Evolutionary conservation across 1,140 invertebrate genomes (phyloP).

Genomic region (Micrasema longulum): DNA sequence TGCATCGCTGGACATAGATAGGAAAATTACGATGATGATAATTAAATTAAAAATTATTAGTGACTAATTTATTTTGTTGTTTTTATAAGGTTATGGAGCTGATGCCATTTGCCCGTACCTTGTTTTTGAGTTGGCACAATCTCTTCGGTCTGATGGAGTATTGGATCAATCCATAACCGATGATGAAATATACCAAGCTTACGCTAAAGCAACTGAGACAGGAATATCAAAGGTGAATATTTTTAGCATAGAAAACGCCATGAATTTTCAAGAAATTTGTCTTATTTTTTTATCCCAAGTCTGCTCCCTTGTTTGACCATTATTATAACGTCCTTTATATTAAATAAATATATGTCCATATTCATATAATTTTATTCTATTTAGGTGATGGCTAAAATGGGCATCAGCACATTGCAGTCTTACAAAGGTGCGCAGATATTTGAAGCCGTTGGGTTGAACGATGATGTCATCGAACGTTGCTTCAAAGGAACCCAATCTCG

Average conservation of each 20-base stretch:
- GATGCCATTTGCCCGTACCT: slow-evolving; percentile 98
- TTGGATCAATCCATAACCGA: slow-evolving; percentile 83
- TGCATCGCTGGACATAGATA: too few relatives aligned
- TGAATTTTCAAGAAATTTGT: not conserved
- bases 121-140: slow-evolving; percentile 91
- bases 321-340: too few relatives aligned
- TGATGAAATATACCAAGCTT: slow-evolving; percentile 85
- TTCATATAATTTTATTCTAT: not conserved
- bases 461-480: slow-evolving; percentile 95
- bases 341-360: too few relatives aligned
- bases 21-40: too few relatives aligned
- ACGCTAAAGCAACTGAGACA: slow-evolving; percentile 77
- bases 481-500: slow-evolving; percentile 95
- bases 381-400: slow-evolving; percentile 98
- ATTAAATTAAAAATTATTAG: too few relatives aligned
- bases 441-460: slow-evolving; percentile 94
- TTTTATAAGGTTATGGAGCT: slow-evolving; percentile 84
- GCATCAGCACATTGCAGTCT: slow-evolving; percentile 98
- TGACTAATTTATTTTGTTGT: not conserved
- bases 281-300: not conserved
- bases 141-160: slow-evolving; percentile 84
- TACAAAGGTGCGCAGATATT: slow-evolving; percentile 99
- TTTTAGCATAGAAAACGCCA: not conserved
- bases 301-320: too few relatives aligned
- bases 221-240: slow-evolving; percentile 78